Evolutionary conservation across 1,140 invertebrate genomes (phyloP).

Genomic region (Sitophilus oryzae): DNA sequence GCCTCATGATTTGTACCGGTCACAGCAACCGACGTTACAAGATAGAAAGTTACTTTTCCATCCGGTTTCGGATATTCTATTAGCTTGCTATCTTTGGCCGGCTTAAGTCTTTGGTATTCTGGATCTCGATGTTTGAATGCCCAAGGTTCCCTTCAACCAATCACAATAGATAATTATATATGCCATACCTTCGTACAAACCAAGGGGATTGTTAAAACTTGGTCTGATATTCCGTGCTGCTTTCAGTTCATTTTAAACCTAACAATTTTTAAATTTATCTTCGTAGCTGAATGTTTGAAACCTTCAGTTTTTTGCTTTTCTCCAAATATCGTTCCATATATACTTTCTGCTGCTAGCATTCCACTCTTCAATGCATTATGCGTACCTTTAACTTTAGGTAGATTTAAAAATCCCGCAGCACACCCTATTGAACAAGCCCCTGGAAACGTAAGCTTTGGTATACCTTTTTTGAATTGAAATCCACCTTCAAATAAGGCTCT

Average conservation of each 20-base stretch:
- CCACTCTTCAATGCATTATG: no score
- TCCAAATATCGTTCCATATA: slow-evolving; percentile 67
- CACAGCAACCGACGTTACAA: slow-evolving; percentile 91
- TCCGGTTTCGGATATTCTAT: slow-evolving; percentile 99
- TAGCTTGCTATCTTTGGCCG: slow-evolving; percentile 68
- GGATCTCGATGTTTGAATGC: slow-evolving; percentile 79
- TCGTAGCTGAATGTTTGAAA: slow-evolving; percentile 72
- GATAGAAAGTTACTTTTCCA: slow-evolving; percentile 89
- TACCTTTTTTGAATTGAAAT: slow-evolving; percentile 81
- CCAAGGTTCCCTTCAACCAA: slow-evolving; percentile 91
- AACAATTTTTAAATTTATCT: slow-evolving; percentile 72
- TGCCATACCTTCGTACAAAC: slow-evolving; percentile 83
- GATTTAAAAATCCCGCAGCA: slow-evolving; percentile 92
- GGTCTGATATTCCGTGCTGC: slow-evolving; percentile 89
- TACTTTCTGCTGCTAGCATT: slow-evolving; percentile 90
- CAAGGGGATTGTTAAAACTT: slow-evolving; percentile 85
- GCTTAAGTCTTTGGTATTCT: slow-evolving; percentile 81
- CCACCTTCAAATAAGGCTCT: slow-evolving; percentile 84
- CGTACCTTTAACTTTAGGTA: slow-evolving; percentile 97
- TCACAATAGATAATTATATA: slow-evolving; percentile 85
- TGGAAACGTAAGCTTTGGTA: slow-evolving; percentile 91
- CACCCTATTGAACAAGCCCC: slow-evolving; percentile 92
- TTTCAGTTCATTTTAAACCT: slow-evolving; percentile 91
- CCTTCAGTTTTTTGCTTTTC: slow-evolving; percentile 57
- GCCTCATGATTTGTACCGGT: slow-evolving; percentile 98